Evolutionary conservation across 2,113 vertebrate genomes (phyloP), one percentile per base, ranked within the genome.

Genomic region (Motacilla alba): DNA sequence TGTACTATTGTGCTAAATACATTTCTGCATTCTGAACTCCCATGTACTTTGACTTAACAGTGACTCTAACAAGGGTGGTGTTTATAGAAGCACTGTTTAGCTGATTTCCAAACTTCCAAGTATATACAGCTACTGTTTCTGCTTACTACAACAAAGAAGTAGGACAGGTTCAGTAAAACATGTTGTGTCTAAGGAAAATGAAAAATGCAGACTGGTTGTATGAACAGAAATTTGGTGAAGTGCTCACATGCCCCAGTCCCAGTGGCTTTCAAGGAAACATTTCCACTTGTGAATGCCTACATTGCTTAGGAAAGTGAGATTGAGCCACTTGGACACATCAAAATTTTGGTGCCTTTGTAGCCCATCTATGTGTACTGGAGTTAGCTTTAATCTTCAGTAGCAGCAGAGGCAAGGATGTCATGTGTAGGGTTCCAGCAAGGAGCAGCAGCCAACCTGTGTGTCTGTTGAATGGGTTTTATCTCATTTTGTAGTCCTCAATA

Each of bases 331-430:
- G 1, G 27, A 1, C 24, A n/a, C 28, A 21, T 67, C 15, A 49
- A 75, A 70, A 58, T 13, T 46, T 58, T 58, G 52, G 15, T 84
- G 43, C 8, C 50, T 87, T 70, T 81, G 46, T 67, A 67, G 56
- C n/a, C 68, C 35, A n/a, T 63, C 9, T 58, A 4, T 5, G 7
- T 59, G 22, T 46, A 39, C 56, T 67, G 0, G 0, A 74, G 74
- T 70, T n/a, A 58, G 43, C 50, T 93, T 93, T 78, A 50, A 72
- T 66, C 69, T 83, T 91, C 73, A 69, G 46, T 21, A 66, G n/a
- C 22, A 67, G 82, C 11, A 74, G 64, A 56, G 58, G 70, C n/a
- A 55, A 70, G 43, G 44, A 56, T 77, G n/a, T 24, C 15, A 9
- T 27, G 13, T 69, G 15, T 24, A 53, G 46, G 4, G 31, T 31